These are phyloP conservation scores for Elysia crispata DNA, from an alignment of 2,888 invertebrate species.

Conservation along the genomic window DNA sequence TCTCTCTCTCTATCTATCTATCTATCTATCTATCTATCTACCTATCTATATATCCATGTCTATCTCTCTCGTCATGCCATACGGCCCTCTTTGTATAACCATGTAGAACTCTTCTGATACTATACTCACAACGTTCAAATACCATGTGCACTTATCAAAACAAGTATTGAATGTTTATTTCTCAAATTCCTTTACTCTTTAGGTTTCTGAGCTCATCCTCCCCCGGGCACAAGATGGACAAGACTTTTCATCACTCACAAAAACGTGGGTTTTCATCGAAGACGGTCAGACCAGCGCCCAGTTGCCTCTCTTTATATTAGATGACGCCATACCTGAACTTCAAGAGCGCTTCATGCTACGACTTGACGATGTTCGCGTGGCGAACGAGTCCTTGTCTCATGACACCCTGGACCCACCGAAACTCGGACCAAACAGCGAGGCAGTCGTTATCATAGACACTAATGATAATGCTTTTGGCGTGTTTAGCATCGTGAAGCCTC, in stretches of 20 bases:
- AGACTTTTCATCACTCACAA: conserved; percentile 66
- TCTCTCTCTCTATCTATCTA: too few species aligned
- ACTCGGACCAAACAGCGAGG: conserved; percentile 60
- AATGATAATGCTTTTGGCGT: conserved; percentile 75
- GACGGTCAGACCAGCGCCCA: conserved; percentile 64
- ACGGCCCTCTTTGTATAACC: too few species aligned
- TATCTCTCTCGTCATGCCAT: too few species aligned
- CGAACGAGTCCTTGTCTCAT: conserved; percentile 52
- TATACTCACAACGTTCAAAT: too few species aligned
- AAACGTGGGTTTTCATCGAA: conserved; percentile 60
- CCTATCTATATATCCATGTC: too few species aligned
- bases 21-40: too few species aligned
- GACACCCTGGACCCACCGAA: conserved; percentile 63
- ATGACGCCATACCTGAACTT: conserved; percentile 72
- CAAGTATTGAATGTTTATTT: too few species aligned
- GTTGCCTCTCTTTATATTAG: conserved; percentile 66
- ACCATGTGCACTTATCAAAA: too few species aligned
- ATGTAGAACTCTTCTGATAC: too few species aligned
- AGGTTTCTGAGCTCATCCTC: conserved; percentile 63
- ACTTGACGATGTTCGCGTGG: conserved; percentile 64
- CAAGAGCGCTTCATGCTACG: conserved; percentile 68
- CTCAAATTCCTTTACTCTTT: too few species aligned
- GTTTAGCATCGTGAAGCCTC: conserved; percentile 67
- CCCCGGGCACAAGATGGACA: conserved; percentile 63
- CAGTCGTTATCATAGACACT: conserved; percentile 65